These are phyloP conservation scores for Palaemon carinicauda DNA, from an alignment of 1,140 invertebrate genomes.

Conservation along the genomic window DNA sequence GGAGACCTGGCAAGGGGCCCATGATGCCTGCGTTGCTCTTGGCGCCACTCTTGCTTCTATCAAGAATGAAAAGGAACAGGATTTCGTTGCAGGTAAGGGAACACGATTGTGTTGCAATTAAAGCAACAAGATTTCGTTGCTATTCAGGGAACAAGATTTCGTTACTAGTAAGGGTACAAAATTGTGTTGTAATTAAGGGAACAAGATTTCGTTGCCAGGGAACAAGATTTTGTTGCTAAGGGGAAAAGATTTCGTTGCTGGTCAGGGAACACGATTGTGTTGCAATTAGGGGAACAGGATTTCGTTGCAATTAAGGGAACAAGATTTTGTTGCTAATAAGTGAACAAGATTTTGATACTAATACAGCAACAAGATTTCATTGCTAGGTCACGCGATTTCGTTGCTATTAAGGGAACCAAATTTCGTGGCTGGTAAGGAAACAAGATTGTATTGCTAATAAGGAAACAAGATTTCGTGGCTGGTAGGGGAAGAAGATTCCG, in stretches of 20 bases:
- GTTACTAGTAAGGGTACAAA: not conserved
- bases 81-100: not conserved
- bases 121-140: not conserved
- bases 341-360: no score
- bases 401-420: no score
- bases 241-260: no score
- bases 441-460: no score
- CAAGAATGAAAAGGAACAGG: not conserved
- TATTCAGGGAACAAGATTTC: not conserved
- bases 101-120: not conserved
- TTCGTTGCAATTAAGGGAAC: not conserved
- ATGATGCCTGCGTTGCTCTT: not conserved
- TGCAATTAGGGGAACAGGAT: not conserved
- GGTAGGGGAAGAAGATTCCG: not conserved
- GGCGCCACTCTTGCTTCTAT: not conserved
- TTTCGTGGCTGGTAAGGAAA: no score
- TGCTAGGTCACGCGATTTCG: no score
- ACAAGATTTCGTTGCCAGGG: no score
- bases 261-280: no score
- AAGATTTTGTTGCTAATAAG: not conserved
- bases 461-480: not conserved
- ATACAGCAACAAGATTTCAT: no score
- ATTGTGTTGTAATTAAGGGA: no score
- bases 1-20: not conserved
- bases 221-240: no score